A percentile compares a stretch with the other conserved stretches of the same genome.
Conservation (phyloP, 2,113 vertebrate species). For the Ceratotherium simum region DNA sequence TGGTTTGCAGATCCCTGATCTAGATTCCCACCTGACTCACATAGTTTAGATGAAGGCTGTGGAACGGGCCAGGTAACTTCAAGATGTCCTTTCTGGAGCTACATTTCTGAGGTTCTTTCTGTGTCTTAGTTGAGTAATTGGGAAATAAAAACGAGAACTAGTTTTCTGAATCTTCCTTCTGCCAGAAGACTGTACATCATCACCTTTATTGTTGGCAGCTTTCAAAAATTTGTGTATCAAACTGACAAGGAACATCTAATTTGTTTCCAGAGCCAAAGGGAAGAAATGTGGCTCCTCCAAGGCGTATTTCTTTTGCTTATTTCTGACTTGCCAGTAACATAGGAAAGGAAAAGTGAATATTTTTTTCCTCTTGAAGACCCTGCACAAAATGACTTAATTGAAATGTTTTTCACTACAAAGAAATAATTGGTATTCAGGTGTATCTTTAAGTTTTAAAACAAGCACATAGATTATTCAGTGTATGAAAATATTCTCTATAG, state of each 20-base stretch:
- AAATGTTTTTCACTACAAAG: background rate
- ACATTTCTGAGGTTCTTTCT: background rate
- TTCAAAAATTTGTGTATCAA: background rate
- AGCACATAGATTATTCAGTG: background rate
- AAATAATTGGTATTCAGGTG: background rate
- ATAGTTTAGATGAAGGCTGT: background rate
- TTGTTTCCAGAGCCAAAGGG: background rate
- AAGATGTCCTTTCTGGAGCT: background rate
- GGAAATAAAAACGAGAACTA: background rate
- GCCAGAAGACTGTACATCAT: background rate
- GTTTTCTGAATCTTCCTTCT: background rate
- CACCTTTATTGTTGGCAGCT: background rate
- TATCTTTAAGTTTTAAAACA: conserved; percentile 21
- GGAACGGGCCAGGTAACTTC: background rate
- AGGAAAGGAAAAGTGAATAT: background rate
- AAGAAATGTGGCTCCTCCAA: background rate
- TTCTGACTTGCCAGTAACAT: background rate
- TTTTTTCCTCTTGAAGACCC: background rate
- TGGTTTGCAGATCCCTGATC: background rate
- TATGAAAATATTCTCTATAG: background rate
- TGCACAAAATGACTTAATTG: background rate
- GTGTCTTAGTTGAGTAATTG: background rate
- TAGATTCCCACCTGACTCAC: background rate
- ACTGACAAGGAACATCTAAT: background rate
- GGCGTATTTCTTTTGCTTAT: background rate